These are phyloP conservation scores for Idaea dimidiata DNA, from an alignment of 2,888 invertebrate genomes.

Conservation along the genomic window DNA sequence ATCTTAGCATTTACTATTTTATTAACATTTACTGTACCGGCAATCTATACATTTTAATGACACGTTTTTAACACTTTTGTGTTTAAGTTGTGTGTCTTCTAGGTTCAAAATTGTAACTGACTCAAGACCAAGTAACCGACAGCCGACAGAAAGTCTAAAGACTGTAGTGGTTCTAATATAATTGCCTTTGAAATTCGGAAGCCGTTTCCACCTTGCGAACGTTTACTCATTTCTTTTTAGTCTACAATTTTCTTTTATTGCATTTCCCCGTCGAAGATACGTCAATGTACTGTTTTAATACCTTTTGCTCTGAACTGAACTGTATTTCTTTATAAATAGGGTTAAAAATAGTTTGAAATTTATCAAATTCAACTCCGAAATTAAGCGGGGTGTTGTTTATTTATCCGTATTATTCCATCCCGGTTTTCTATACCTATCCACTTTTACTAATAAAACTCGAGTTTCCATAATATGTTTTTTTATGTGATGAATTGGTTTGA, in stretches of 20 bases:
- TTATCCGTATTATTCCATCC: slow-evolving; percentile 39
- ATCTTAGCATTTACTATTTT: too few relatives aligned
- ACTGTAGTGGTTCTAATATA: not conserved
- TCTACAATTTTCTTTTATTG: slow-evolving; percentile 18
- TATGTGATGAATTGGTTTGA: not conserved
- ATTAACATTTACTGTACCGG: too few relatives aligned
- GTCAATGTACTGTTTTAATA: slow-evolving; percentile 3
- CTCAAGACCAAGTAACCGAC: not conserved
- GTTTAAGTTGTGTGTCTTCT: too few relatives aligned
- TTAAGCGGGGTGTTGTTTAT: slow-evolving; percentile 46
- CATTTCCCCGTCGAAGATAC: slow-evolving; percentile 14
- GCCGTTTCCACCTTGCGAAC: slow-evolving; percentile 2
- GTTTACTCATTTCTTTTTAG: slow-evolving; percentile 10
- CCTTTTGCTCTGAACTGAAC: slow-evolving; percentile 6
- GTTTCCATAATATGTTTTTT: not conserved
- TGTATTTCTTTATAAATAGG: slow-evolving; percentile 1
- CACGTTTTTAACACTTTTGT: too few relatives aligned
- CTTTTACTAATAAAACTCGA: slow-evolving; percentile 6
- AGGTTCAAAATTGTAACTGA: too few relatives aligned
- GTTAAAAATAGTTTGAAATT: not conserved
- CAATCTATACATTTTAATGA: too few relatives aligned
- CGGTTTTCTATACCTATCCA: slow-evolving; percentile 17
- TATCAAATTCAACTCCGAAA: slow-evolving; percentile 25
- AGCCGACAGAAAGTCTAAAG: not conserved
- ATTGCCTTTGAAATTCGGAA: not conserved